Evolutionary conservation across 64 coral and sea anemone genomes (phyloP).

Genomic region (Trachythela sp.): DNA sequence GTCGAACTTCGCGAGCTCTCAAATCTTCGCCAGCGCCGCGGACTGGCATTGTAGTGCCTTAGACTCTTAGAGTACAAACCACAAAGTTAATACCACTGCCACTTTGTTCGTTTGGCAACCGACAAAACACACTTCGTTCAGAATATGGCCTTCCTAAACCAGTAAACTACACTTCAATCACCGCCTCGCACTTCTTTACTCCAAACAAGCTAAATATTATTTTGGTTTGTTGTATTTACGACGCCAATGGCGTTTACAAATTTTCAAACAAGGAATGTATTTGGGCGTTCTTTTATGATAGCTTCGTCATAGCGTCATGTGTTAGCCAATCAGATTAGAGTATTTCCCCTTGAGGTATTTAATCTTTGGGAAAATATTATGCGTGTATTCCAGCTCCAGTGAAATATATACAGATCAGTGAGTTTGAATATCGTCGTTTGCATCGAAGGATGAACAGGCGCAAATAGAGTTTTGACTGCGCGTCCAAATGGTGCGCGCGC

Average conservation of each 20-base stretch:
- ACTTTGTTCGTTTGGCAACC: not conserved
- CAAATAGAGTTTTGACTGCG: no score
- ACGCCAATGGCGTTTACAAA: not conserved
- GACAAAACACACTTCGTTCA: no score
- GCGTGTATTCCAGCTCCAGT: not conserved
- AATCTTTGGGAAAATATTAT: not conserved
- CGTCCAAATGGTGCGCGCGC: no score
- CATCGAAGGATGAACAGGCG: no score
- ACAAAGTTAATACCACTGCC: not conserved
- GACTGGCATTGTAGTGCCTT: not conserved
- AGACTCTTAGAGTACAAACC: not conserved
- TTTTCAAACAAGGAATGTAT: slow-evolving; percentile 7
- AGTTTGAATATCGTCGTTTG: no score
- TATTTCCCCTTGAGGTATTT: not conserved
- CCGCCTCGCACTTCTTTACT: not conserved
- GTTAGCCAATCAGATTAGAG: not conserved
- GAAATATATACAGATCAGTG: not conserved
- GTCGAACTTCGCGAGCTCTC: not conserved
- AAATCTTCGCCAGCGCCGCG: not conserved
- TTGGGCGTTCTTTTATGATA: not conserved
- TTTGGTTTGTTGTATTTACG: not conserved
- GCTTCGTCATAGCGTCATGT: not conserved
- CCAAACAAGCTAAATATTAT: not conserved
- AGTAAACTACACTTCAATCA: not conserved
- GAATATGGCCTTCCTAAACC: not conserved